These are phyloP conservation scores for Acanthosepion pharaonis DNA, from an alignment of 2,888 invertebrate species.

Conservation along the genomic window DNA sequence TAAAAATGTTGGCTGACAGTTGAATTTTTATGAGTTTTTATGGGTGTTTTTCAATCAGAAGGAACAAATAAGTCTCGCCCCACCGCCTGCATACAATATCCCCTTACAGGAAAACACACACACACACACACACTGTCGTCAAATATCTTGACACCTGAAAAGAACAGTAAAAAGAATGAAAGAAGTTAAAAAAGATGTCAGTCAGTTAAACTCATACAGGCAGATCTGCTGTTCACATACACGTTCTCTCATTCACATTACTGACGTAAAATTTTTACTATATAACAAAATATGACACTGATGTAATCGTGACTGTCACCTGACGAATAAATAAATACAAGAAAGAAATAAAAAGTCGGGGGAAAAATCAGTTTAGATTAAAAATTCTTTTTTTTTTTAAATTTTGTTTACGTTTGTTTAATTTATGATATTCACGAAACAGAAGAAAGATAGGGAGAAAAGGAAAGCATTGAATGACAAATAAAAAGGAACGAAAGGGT, in stretches of 20 bases:
- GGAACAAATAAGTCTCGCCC: background rate
- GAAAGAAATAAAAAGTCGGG: background rate
- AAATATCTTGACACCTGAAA: slow-evolving; percentile 8
- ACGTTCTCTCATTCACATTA: background rate
- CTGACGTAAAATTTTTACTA: background rate
- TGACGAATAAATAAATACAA: background rate
- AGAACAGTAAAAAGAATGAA: background rate
- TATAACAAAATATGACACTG: background rate
- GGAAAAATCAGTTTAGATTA: background rate
- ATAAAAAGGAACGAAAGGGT: too few species aligned
- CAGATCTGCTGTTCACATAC: background rate
- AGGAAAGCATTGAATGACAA: too few species aligned
- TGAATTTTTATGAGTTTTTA: background rate
- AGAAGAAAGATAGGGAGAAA: too few species aligned
- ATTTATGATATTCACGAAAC: too few species aligned
- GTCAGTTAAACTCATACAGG: background rate
- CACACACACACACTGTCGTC: background rate
- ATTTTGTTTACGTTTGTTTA: too few species aligned
- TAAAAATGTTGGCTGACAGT: background rate
- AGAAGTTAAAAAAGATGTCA: background rate
- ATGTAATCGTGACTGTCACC: background rate
- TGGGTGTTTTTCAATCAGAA: background rate
- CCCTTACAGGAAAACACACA: background rate
- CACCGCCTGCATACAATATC: background rate
- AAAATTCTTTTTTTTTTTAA: too few species aligned